Conservation (phyloP, 2,888 invertebrate species). For the Rotaria macrura region DNA sequence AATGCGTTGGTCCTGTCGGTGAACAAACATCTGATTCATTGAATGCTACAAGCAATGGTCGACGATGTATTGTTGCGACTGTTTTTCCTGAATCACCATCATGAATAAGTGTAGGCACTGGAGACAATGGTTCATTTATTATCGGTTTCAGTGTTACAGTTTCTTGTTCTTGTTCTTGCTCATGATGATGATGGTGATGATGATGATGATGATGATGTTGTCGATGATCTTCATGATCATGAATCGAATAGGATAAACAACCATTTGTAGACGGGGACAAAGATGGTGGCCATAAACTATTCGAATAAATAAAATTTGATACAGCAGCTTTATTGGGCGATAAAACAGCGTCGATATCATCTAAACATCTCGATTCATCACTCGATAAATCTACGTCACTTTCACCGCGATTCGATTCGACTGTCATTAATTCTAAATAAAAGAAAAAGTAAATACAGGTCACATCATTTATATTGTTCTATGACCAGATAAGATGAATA, state of each 20-base stretch:
- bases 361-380: background rate
- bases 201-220: background rate
- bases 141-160: background rate
- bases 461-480: no score
- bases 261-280: background rate
- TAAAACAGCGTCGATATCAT: background rate
- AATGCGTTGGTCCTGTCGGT: background rate
- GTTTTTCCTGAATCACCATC: background rate
- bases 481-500: background rate
- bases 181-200: background rate
- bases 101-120: background rate
- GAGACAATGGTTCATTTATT: background rate
- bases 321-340: background rate
- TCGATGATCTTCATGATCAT: background rate
- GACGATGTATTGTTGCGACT: background rate
- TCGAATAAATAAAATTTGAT: background rate
- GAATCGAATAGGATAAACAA: background rate
- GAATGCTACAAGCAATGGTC: background rate
- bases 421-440: background rate
- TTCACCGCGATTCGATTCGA: background rate
- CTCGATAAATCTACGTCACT: constrained; percentile 3
- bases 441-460: no score
- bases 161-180: no score
- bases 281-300: background rate
- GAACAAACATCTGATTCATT: background rate